Conservation (phyloP, 2,113 vertebrate genomes). For the Sapayoa aenigma region DNA sequence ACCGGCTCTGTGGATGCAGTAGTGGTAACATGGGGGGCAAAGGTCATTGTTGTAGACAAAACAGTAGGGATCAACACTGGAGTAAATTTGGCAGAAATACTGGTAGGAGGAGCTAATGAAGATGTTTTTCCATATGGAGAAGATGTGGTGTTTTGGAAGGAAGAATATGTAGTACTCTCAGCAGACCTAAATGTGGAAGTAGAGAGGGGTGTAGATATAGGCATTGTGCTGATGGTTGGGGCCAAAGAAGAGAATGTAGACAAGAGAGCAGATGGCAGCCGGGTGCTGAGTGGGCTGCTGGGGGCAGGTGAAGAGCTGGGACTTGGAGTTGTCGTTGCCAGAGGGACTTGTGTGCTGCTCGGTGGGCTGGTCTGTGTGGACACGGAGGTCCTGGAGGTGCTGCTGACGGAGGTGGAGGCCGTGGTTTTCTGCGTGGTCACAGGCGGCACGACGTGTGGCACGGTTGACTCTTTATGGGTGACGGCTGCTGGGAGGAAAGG, state of each 20-base stretch:
- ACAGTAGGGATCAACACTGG: not conserved
- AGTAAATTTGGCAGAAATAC: not conserved
- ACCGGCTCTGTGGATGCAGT: not conserved
- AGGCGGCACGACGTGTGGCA: not conserved
- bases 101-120: not conserved
- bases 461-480: not conserved
- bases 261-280: accelerated
- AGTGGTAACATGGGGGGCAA: not conserved
- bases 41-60: not conserved
- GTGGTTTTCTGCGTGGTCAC: not conserved
- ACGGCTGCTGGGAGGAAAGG: not conserved
- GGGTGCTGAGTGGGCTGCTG: not conserved
- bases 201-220: accelerated
- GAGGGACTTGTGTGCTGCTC: not conserved
- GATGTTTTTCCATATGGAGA: not conserved
- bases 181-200: not conserved
- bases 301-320: not conserved
- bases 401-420: not conserved
- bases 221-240: accelerated
- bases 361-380: not conserved
- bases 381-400: not conserved
- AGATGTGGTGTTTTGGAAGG: not conserved
- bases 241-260: accelerated
- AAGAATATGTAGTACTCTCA: not conserved
- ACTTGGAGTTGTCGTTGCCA: not conserved